A percentile compares a stretch with the other conserved stretches of the same genome.
Conservation (phyloP, 2,888 invertebrate genomes). For the Ligdia adustata region DNA sequence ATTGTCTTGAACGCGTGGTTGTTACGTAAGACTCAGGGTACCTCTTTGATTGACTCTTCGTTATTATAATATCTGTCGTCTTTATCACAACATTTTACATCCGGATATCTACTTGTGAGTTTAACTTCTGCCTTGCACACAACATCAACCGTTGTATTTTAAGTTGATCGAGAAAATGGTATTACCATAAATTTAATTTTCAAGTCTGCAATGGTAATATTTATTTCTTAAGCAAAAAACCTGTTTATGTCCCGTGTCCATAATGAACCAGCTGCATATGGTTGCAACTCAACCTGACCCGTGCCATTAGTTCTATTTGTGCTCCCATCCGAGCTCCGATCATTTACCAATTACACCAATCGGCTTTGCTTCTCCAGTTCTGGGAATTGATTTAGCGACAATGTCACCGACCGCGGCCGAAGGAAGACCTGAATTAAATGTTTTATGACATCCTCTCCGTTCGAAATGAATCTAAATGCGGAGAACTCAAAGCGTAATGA, state of each 20-base stretch:
- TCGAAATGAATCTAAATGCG: neutral
- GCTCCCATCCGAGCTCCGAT: constrained; percentile 20
- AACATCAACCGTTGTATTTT: neutral
- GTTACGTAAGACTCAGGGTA: constrained; percentile 24
- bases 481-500: neutral
- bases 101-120: neutral
- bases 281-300: constrained; percentile 4
- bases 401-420: constrained; percentile 7
- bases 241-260: neutral
- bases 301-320: constrained; percentile 25
- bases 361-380: constrained; percentile 16
- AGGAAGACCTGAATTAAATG: constrained; percentile 14
- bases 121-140: neutral
- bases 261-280: neutral
- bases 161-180: too few species aligned
- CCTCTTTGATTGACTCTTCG: constrained; percentile 24
- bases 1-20: constrained; percentile 27
- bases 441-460: constrained; percentile 18
- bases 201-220: neutral
- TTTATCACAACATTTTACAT: neutral
- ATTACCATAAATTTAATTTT: too few species aligned
- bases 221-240: neutral
- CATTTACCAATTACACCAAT: constrained; percentile 32
- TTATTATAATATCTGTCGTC: constrained; percentile 6
- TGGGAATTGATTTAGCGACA: constrained; percentile 26